These are phyloP conservation scores for Latrodectus elegans DNA, from an alignment of 2,888 invertebrate genomes.

Conservation along the genomic window DNA sequence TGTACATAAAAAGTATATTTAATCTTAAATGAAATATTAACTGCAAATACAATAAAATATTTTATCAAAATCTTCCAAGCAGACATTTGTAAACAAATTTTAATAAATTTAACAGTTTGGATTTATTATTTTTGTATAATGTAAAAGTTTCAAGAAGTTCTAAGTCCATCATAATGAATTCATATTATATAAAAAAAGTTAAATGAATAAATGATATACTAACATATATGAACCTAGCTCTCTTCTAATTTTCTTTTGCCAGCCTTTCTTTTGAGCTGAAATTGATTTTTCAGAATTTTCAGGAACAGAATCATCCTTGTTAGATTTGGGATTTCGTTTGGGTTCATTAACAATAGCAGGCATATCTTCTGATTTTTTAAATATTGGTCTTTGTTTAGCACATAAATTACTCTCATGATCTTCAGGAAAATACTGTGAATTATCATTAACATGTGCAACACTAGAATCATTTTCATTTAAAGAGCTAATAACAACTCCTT, in stretches of 20 bases:
- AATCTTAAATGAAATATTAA: no score
- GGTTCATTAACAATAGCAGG: neutral
- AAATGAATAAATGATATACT: conserved; percentile 25
- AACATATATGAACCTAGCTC: conserved; percentile 69
- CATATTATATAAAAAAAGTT: no score
- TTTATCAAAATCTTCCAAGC: no score
- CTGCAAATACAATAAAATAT: no score
- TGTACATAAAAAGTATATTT: no score
- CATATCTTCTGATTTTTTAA: conserved; percentile 20
- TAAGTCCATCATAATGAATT: no score
- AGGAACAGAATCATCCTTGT: neutral
- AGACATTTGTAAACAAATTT: no score
- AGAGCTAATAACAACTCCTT: conserved; percentile 12
- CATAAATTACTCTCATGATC: conserved; percentile 1
- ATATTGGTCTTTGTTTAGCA: neutral
- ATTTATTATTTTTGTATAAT: no score
- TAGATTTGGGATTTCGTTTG: conserved; percentile 17
- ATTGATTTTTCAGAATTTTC: conserved; percentile 33
- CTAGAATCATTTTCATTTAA: neutral
- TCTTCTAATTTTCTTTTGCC: conserved; percentile 64
- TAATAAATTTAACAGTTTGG: no score
- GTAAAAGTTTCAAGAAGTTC: no score
- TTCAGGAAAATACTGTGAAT: conserved; percentile 2
- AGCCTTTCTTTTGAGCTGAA: conserved; percentile 63
- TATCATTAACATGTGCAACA: conserved; percentile 11